Evolutionary conservation across 2,113 vertebrate species (phyloP), one percentile per base, ranked within the genome.

Genomic region (Numenius arquata): DNA sequence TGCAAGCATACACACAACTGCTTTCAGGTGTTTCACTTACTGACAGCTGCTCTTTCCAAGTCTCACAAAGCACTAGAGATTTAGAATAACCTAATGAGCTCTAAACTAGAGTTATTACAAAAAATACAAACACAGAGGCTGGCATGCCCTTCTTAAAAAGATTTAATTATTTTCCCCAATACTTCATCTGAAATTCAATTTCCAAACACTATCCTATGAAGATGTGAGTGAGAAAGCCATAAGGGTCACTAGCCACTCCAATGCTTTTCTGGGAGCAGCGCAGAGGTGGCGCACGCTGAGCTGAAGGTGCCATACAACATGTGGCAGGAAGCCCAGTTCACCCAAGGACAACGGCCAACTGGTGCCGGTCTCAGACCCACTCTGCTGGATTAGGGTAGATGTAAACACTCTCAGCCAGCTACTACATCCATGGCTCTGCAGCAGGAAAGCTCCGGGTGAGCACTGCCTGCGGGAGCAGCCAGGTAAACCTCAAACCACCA

Each of bases 211-310:
- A 50, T 3, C 36, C 56, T 55, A 62, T 36, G 43, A 71, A 52
- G 27, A 40, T 0, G 1, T 4, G 11, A 34, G 45, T 3, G 29
- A 74, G 22, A 21, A 23, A 48, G 52, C 61, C 29, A 17, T 12
- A 53, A 59, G 38, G 18, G 30, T 78, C 52, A 15, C 21, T 11
- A 3, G 32, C 25, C 29, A 40, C 62, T 30, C 55, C 41, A 8
- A 6, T 11, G 15, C 9, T 53, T 62, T 45, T 1, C 73, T 26
- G 59, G 40, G 68, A 47, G 4, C 38, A 29, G 56, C 1, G 26
- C 0, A 34, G 70, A 53, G 73, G 59, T 55, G 45, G 88, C 30
- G 12, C 50, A 21, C 0, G 0, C 56, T 0, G 27, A 78, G 66
- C 68, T 12, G 27, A 36, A 41, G 85, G 56, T 56, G 58, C 81